Conservation (phyloP, 92 coral and sea anemone genomes). For the Phenganax stokvisi region DNA sequence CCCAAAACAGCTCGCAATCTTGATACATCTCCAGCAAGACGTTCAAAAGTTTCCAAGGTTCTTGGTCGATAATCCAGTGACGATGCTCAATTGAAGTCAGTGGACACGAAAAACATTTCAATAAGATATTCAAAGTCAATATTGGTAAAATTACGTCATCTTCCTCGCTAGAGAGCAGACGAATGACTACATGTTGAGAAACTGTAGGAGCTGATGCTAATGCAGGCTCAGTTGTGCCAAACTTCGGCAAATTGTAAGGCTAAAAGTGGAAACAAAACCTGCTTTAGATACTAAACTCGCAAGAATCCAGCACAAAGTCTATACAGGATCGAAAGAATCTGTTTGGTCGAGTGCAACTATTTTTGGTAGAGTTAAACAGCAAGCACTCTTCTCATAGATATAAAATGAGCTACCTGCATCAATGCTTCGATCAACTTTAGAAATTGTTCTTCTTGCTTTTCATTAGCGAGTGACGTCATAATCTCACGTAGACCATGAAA, state of each 20-base stretch:
- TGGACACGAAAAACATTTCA: conserved; percentile 10
- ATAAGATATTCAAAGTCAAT: conserved; percentile 4
- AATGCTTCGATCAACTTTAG: conserved; percentile 21
- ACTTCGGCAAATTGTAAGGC: conserved; percentile 17
- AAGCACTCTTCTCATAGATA: neutral
- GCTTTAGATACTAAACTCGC: neutral
- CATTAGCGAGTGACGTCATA: neutral
- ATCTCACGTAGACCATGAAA: neutral
- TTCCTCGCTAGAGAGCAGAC: conserved; percentile 17
- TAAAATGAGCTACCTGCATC: conserved; percentile 21
- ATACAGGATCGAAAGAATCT: too few species aligned
- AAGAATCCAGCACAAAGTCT: too few species aligned
- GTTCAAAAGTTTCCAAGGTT: conserved; percentile 18
- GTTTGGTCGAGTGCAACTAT: too few species aligned
- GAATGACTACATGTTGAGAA: neutral
- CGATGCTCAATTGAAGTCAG: neutral
- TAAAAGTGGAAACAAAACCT: neutral
- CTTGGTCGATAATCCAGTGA: conserved; percentile 32
- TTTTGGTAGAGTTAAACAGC: too few species aligned
- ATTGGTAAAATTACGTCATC: conserved; percentile 6
- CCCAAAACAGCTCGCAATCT: conserved; percentile 32
- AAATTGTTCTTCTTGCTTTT: conserved; percentile 33
- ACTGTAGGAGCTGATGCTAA: neutral
- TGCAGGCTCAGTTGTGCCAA: conserved; percentile 12
- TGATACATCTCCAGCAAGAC: conserved; percentile 12